Evolutionary conservation across 2,888 invertebrate genomes (phyloP).

Genomic region (Girardia tigrina): DNA sequence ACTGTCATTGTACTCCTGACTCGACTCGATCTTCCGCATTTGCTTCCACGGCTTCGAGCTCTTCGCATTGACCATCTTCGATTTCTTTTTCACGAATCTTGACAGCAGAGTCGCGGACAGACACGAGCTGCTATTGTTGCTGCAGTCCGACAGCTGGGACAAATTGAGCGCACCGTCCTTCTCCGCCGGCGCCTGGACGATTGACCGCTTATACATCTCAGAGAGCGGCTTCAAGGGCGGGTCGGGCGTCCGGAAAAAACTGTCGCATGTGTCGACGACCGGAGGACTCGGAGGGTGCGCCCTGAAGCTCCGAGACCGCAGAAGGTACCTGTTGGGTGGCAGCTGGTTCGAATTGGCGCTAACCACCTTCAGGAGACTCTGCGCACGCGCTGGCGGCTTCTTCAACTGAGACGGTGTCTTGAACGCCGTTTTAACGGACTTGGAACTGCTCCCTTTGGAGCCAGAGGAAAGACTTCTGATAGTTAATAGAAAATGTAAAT

Average conservation of each 20-base stretch:
- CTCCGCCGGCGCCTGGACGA: neutral
- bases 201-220: neutral
- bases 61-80: neutral
- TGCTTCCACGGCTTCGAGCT: neutral
- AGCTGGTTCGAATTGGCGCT: neutral
- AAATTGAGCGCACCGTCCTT: neutral
- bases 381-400: too few relatives aligned
- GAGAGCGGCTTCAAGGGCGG: neutral
- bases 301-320: neutral
- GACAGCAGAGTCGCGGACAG: neutral
- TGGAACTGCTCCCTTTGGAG: too few relatives aligned
- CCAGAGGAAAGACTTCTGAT: too few relatives aligned
- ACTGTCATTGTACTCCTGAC: constrained; percentile 9
- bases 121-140: neutral
- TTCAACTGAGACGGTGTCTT: too few relatives aligned
- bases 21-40: constrained; percentile 8
- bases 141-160: neutral
- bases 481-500: too few relatives aligned
- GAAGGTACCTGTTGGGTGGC: neutral
- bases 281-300: neutral
- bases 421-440: too few relatives aligned
- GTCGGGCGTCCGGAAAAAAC: neutral
- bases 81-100: neutral
- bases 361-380: neutral
- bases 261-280: neutral